Evolutionary conservation across 2,888 invertebrate species (phyloP).

Genomic region (Didymodactylos carnosus): DNA sequence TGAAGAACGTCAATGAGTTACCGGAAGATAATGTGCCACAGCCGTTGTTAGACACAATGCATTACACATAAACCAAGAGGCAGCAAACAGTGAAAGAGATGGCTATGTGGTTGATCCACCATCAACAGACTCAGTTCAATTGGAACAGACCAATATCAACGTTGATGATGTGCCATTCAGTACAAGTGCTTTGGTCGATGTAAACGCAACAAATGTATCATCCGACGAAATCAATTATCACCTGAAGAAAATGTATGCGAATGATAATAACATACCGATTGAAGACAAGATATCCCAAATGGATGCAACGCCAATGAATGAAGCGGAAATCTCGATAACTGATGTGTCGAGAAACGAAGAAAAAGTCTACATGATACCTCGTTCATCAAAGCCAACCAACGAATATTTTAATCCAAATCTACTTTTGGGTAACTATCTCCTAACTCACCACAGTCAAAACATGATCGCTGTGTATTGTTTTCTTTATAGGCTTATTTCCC

Average conservation of each 20-base stretch:
- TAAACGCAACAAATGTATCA: background rate
- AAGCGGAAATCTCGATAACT: too few relatives aligned
- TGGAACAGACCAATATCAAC: too few relatives aligned
- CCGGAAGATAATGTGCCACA: background rate
- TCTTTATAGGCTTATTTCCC: too few relatives aligned
- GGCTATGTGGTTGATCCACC: background rate
- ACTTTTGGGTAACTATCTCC: too few relatives aligned
- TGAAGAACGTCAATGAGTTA: background rate
- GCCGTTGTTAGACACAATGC: background rate
- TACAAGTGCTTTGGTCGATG: background rate
- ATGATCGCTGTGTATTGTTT: too few relatives aligned
- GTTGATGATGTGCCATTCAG: background rate
- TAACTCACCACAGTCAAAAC: too few relatives aligned
- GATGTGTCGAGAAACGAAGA: too few relatives aligned
- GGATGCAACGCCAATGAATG: too few relatives aligned
- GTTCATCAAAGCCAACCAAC: background rate
- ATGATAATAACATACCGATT: too few relatives aligned
- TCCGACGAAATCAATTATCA: background rate
- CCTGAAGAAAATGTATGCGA: background rate
- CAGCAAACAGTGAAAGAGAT: background rate
- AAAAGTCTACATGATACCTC: background rate
- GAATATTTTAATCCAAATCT: background rate
- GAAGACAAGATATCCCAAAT: too few relatives aligned
- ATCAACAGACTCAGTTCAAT: too few relatives aligned
- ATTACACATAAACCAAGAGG: background rate